Base-by-base conservation (phyloP, 2,888 invertebrate genomes). In the Dyspetes luteomarginatus region DNA sequence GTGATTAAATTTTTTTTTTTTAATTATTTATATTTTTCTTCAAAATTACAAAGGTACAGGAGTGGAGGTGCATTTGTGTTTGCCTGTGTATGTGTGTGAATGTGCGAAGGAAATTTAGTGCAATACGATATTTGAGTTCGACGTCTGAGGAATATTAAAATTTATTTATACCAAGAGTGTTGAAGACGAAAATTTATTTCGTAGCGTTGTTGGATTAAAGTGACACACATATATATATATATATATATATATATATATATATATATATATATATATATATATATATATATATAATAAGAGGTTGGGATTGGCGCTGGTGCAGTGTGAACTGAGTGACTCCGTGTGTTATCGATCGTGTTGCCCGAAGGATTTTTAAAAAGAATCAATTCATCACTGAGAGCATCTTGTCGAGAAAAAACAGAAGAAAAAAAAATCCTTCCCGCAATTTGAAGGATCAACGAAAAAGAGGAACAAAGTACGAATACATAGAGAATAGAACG, bases 61-160 rank as follows among this genome's bases (percentile, higher is more conserved):
- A 65, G 69, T 80, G 69, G 30, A 22, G 50, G 30, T 52, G 48
- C 17, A 7, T 30, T 19, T 26, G 52, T 67, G 72, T 15, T 58
- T 52, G 72, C 52, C 41, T 15, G 41, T 4, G 45, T 12, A 24
- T 50, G 22, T 19, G 48, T 58, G 24, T 41, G 9, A 9, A 15
- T 24, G 58, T 72, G 62, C 22, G 12, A 52, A 58, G 41, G 12
- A 69, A 60, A 71, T 36, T n/a, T 48, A 64, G 79, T 71, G 79
- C 75, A 75, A 79, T 75, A 75, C 36, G n/a, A 58, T 36, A 65
- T 71, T 58, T 64, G 26, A 30, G 52, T 30, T 56, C 64, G 17
- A 30, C 30, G 41, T 62, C 65, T 79, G 69, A 58, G 79, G 74
- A 74, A 69, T 79, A 69, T 69, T 26, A 69, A 9, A 62, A 52